Percentiles rank a stretch among this genome's conserved stretches.
Conservation (phyloP, 1,140 invertebrate species). For the Babylonia areolata region DNA sequence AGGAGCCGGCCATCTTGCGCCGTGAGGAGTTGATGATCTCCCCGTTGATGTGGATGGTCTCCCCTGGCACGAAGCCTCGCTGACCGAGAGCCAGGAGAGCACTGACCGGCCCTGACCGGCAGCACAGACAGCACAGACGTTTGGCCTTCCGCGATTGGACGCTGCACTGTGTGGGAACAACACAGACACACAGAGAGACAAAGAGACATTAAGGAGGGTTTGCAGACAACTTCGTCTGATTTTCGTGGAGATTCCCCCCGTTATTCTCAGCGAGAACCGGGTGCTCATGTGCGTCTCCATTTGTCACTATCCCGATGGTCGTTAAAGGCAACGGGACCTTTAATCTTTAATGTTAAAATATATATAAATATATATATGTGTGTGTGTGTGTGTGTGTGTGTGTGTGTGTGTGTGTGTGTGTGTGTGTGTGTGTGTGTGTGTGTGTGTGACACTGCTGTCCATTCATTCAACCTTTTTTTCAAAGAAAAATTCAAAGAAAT, state of each 20-base stretch:
- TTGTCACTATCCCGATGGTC: not conserved
- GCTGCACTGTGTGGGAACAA: slow-evolving; percentile 41
- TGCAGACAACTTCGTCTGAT: no score
- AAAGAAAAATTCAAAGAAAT: no score
- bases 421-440: no score
- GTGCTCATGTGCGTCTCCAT: not conserved
- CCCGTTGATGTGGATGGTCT: slow-evolving; percentile 59
- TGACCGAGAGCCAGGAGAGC: slow-evolving; percentile 57
- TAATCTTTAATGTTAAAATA: no score
- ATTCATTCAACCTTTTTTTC: no score
- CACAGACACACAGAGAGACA: not conserved
- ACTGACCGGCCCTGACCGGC: slow-evolving; percentile 62
- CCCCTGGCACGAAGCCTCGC: slow-evolving; percentile 67
- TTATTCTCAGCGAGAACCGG: not conserved
- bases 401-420: no score
- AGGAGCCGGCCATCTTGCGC: slow-evolving; percentile 59
- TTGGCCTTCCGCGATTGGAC: slow-evolving; percentile 55
- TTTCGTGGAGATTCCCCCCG: not conserved
- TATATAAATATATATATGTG: no score
- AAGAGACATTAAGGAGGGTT: no score
- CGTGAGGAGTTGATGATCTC: slow-evolving; percentile 65
- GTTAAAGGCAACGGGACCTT: not conserved
- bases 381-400: no score
- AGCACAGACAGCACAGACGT: slow-evolving; percentile 68
- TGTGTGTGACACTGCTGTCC: no score